phyloP scores from a whole-genome alignment of 2,113 vertebrate genomes.

The Fregata magnificens region DNA sequence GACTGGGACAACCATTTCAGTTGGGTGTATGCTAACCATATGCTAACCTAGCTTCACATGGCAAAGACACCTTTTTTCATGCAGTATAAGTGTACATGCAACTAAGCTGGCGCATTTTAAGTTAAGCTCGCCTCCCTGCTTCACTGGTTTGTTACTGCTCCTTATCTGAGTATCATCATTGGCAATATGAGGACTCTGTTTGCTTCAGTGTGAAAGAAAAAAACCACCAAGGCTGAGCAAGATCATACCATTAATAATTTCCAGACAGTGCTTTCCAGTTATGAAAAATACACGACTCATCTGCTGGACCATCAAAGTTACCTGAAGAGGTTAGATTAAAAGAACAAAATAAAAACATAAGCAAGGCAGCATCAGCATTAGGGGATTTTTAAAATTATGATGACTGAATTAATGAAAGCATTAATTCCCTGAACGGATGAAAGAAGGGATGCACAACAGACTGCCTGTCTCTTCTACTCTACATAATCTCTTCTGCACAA shows the following conservation, averaged over 20 bases:
- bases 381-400: background rate
- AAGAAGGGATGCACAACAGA: background rate
- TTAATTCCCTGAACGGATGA: background rate
- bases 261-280: background rate
- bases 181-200: background rate
- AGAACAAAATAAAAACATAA: background rate
- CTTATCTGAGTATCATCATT: background rate
- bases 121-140: background rate
- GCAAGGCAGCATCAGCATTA: background rate
- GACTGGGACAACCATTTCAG: accelerated
- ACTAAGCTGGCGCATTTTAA: background rate
- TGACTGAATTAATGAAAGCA: background rate
- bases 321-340: background rate
- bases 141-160: background rate
- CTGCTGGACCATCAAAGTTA: background rate
- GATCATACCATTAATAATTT: background rate
- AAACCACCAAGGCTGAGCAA: background rate
- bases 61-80: background rate
- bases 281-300: background rate
- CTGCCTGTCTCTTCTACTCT: background rate
- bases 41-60: background rate
- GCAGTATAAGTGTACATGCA: background rate
- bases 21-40: background rate
- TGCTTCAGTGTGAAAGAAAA: background rate
- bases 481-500: background rate